These are phyloP conservation scores for Drosophila neonasuta DNA, from an alignment of 2,888 invertebrate genomes.

Conservation along the genomic window DNA sequence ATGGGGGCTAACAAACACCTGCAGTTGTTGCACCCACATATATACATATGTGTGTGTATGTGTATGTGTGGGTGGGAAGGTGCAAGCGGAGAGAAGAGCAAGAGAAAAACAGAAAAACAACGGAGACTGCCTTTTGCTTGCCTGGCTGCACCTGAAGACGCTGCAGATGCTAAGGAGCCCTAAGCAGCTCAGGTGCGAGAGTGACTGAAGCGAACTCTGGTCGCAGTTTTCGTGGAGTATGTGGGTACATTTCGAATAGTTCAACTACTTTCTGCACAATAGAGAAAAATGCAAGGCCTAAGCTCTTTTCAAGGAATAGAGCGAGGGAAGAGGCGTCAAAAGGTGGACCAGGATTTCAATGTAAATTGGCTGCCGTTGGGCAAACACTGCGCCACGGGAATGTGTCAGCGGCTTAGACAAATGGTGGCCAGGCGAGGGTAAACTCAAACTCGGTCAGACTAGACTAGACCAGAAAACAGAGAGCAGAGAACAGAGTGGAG, in stretches of 20 bases:
- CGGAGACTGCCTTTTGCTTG: slow-evolving; percentile 39
- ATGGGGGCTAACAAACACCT: slow-evolving; percentile 62
- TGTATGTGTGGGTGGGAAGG: background rate
- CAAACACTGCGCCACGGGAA: slow-evolving; percentile 54
- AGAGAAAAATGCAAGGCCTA: slow-evolving; percentile 25
- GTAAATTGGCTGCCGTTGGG: slow-evolving; percentile 64
- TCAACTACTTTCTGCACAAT: slow-evolving; percentile 61
- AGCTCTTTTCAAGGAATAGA: background rate
- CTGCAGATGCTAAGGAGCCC: slow-evolving; percentile 37
- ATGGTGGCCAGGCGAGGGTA: slow-evolving; percentile 34
- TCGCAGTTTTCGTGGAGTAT: slow-evolving; percentile 26
- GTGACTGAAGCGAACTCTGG: slow-evolving; percentile 2
- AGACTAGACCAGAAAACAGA: background rate
- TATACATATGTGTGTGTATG: slow-evolving; percentile 24
- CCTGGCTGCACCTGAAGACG: slow-evolving; percentile 58
- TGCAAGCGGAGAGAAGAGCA: background rate
- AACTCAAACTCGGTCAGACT: slow-evolving; percentile 30
- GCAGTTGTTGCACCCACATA: slow-evolving; percentile 64
- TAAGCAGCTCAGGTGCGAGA: slow-evolving; percentile 10
- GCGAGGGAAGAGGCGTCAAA: background rate
- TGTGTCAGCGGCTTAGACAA: slow-evolving; percentile 66
- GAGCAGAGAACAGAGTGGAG: background rate
- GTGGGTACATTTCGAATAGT: slow-evolving; percentile 73
- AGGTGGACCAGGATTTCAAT: slow-evolving; percentile 60
- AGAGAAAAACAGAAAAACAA: slow-evolving; percentile 31